These are phyloP conservation scores for Aptenodytes forsteri DNA, from an alignment of 2,113 vertebrate species.

Conservation along the genomic window DNA sequence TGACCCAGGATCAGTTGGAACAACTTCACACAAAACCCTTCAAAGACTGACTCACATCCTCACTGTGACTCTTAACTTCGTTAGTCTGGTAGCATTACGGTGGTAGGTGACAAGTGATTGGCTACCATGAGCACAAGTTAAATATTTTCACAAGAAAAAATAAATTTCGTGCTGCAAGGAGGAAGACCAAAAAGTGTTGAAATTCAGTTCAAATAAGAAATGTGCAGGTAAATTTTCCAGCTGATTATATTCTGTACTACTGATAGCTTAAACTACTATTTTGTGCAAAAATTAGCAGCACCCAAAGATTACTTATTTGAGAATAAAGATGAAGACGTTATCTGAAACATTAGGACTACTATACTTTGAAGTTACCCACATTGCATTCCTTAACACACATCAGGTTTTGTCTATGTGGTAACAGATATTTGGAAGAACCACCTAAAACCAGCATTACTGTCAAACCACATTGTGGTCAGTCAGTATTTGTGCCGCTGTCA, in stretches of 20 bases:
- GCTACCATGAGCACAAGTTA: neutral
- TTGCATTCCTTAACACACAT: neutral
- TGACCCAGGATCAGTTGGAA: neutral
- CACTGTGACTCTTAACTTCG: neutral
- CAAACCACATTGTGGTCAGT: neutral
- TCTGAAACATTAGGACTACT: neutral
- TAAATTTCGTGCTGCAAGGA: neutral
- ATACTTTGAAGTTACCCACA: neutral
- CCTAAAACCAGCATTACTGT: neutral
- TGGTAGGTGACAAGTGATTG: neutral
- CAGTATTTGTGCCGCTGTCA: neutral
- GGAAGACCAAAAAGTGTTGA: neutral
- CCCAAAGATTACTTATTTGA: neutral
- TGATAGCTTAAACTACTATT: neutral
- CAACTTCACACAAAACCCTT: neutral
- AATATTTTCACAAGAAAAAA: slow-evolving; percentile 31
- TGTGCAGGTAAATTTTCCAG: neutral
- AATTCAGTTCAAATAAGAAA: neutral
- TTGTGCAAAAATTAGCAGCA: neutral
- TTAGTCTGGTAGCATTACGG: neutral
- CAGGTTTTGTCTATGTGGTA: neutral
- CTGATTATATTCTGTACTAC: neutral
- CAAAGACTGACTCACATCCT: slow-evolving; percentile 39
- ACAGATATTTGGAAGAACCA: neutral
- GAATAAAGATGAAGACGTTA: neutral